These are phyloP conservation scores for Eremophila alpestris DNA, from an alignment of 2,797 vertebrate species.

Conservation along the genomic window DNA sequence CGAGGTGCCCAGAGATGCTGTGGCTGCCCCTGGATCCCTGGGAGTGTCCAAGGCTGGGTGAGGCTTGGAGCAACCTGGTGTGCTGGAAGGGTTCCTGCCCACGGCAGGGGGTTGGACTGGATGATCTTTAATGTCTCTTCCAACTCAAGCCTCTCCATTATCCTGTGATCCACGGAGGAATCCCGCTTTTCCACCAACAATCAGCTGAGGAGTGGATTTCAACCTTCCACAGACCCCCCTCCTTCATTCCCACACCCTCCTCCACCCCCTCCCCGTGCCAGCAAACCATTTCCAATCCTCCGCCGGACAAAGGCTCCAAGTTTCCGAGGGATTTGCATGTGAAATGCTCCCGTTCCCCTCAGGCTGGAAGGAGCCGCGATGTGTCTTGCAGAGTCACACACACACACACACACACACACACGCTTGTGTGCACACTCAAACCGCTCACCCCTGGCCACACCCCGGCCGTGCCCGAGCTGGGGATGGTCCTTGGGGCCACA, in stretches of 20 bases:
- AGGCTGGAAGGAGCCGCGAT: neutral
- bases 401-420: neutral
- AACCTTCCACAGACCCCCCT: neutral
- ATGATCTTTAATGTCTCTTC: neutral
- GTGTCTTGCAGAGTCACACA: neutral
- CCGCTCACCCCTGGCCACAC: neutral
- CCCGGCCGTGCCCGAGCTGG: neutral
- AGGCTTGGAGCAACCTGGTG: rapidly evolving
- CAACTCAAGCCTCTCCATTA: rapidly evolving
- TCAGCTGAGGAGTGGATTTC: neutral
- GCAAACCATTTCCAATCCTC: neutral
- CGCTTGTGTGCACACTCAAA: neutral
- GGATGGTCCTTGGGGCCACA: neutral
- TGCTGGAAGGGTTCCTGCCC: neutral
- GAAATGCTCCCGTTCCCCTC: neutral
- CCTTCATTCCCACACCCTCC: neutral
- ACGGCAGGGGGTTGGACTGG: neutral
- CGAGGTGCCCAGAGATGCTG: neutral
- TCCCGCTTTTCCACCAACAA: neutral
- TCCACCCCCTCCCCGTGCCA: neutral
- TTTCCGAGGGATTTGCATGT: conserved; percentile 44
- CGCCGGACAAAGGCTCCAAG: neutral
- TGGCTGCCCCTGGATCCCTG: neutral
- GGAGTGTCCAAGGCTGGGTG: rapidly evolving
- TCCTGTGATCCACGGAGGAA: neutral